These are phyloP conservation scores for Caenorhabditis sulstoni DNA, from an alignment of 2,888 invertebrate genomes.

Conservation along the genomic window DNA sequence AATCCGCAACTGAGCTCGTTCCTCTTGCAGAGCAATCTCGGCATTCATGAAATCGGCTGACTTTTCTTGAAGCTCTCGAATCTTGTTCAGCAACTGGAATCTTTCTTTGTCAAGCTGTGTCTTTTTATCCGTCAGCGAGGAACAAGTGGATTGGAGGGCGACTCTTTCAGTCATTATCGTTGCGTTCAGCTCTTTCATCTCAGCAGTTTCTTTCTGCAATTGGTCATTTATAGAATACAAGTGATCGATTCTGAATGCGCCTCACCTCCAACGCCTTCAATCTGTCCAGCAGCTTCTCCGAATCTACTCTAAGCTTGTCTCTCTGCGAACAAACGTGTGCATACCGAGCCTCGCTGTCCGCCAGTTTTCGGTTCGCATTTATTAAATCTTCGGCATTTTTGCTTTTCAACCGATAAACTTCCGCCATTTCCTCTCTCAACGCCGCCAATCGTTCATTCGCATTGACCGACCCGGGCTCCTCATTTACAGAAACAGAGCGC, in stretches of 20 bases:
- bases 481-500: constrained; percentile 19
- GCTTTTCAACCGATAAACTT: constrained; percentile 71
- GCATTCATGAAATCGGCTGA: constrained; percentile 64
- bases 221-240: background rate
- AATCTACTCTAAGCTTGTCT: constrained; percentile 26
- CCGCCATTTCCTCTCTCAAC: constrained; percentile 67
- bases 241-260: background rate
- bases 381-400: constrained; percentile 73
- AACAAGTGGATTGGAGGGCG: constrained; percentile 28
- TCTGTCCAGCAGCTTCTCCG: constrained; percentile 16
- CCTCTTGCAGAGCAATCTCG: constrained; percentile 59
- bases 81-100: constrained; percentile 88
- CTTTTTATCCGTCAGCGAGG: constrained; percentile 84
- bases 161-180: constrained; percentile 38
- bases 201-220: constrained; percentile 16
- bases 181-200: constrained; percentile 31
- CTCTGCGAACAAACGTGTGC: constrained; percentile 23
- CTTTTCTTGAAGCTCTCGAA: constrained; percentile 89
- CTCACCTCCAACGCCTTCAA: constrained; percentile 27
- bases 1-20: constrained; percentile 47
- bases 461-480: constrained; percentile 8
- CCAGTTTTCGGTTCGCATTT: constrained; percentile 53
- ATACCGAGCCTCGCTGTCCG: constrained; percentile 43
- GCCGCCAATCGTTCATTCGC: constrained; percentile 46
- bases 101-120: constrained; percentile 95